phyloP scores from a whole-genome alignment of 2,113 vertebrate species.

The Pluvialis apricaria region DNA sequence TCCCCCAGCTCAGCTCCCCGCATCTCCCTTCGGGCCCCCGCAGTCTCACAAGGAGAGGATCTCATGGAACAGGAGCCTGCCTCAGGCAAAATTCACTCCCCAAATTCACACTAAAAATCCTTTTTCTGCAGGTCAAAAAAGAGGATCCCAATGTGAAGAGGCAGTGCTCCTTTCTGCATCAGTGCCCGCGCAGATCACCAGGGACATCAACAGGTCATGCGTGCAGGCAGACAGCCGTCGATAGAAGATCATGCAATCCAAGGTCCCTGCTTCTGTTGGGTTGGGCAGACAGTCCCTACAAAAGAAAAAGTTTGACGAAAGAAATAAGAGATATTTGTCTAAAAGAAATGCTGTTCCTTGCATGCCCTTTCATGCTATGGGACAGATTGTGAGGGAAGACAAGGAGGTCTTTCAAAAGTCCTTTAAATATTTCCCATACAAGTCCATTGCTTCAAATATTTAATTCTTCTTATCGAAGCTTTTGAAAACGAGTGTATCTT shows the following conservation, averaged over 20 bases:
- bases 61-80: neutral
- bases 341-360: neutral
- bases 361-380: neutral
- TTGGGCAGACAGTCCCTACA: neutral
- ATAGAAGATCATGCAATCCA: neutral
- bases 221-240: neutral
- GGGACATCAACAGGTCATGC: neutral
- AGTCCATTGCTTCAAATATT: neutral
- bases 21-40: neutral
- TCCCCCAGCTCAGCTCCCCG: neutral
- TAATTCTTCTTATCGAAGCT: neutral
- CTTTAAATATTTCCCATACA: neutral
- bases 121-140: neutral
- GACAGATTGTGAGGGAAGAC: neutral
- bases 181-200: neutral
- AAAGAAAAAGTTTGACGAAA: neutral
- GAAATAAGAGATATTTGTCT: neutral
- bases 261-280: neutral
- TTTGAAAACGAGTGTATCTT: neutral
- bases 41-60: neutral
- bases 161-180: neutral
- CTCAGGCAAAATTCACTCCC: neutral
- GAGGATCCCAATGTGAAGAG: neutral
- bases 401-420: neutral
- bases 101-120: neutral